Percentiles rank a stretch among this genome's conserved stretches.
These are phyloP conservation scores for Cecropterus lyciades DNA, from an alignment of 1,140 invertebrate species.

Conservation along the genomic window DNA sequence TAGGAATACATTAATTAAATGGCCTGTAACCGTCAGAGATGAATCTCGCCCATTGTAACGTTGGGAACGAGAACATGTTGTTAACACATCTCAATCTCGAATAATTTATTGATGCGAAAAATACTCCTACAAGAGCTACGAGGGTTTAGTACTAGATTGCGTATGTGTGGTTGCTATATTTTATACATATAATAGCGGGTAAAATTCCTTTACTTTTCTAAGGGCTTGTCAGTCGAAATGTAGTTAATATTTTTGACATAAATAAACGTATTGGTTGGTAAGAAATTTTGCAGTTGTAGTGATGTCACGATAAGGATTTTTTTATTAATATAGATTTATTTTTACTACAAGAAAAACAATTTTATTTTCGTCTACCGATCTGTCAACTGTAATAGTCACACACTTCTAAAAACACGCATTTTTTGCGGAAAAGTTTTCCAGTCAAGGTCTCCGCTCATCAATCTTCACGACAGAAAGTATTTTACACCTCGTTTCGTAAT, in stretches of 20 bases:
- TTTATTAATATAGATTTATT: too few species aligned
- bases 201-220: too few species aligned
- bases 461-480: constrained; percentile 24
- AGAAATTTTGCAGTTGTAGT: too few species aligned
- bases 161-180: background rate
- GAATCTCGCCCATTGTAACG: constrained; percentile 27
- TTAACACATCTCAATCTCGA: constrained; percentile 29
- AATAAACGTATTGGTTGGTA: too few species aligned
- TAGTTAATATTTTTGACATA: too few species aligned
- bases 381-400: background rate
- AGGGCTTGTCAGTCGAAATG: too few species aligned
- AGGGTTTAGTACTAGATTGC: background rate
- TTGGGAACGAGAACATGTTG: constrained; percentile 15
- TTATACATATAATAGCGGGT: background rate
- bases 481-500: constrained; percentile 31
- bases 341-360: background rate
- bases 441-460: constrained; percentile 24
- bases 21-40: constrained; percentile 21
- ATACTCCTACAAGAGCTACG: background rate
- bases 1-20: constrained; percentile 31
- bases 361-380: background rate
- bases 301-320: too few species aligned
- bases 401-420: background rate
- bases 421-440: constrained; percentile 22
- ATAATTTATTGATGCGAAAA: constrained; percentile 11